These are phyloP conservation scores for Cinara cedri DNA, from an alignment of 2,888 invertebrate species.

Conservation along the genomic window DNA sequence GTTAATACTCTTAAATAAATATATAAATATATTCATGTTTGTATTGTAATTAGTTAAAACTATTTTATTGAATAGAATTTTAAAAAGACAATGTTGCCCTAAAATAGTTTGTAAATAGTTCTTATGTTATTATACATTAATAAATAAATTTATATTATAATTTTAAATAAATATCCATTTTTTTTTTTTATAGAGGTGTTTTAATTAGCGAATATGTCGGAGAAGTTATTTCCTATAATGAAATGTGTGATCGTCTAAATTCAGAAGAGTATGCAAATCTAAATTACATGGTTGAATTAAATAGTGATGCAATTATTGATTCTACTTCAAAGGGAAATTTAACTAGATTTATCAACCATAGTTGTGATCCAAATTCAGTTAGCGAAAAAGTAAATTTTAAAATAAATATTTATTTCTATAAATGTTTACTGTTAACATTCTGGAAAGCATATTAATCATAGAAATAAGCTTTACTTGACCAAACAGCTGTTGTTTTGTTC, in stretches of 20 bases:
- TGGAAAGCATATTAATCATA: no score
- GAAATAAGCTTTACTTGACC: no score
- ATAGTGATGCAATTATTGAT: constrained; percentile 93
- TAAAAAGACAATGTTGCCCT: no score
- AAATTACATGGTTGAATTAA: constrained; percentile 82
- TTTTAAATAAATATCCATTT: constrained; percentile 61
- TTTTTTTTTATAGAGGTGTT: constrained; percentile 72
- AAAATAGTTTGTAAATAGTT: no score
- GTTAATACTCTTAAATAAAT: no score
- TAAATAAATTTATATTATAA: no score
- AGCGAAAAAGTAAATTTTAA: constrained; percentile 79
- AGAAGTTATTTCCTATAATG: constrained; percentile 89
- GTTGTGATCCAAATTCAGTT: constrained; percentile 97
- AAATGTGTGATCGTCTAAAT: constrained; percentile 82
- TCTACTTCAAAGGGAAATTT: constrained; percentile 95
- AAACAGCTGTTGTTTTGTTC: no score
- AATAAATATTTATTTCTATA: neutral
- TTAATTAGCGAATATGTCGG: constrained; percentile 99
- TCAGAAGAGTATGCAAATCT: constrained; percentile 37
- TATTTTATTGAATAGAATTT: no score
- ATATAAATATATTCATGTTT: no score
- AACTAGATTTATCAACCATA: constrained; percentile 97
- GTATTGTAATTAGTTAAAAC: no score
- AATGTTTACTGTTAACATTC: no score
- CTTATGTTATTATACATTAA: no score